Evolutionary conservation across 2,888 invertebrate genomes (phyloP).

Genomic region (Amblyteles armatorius): DNA sequence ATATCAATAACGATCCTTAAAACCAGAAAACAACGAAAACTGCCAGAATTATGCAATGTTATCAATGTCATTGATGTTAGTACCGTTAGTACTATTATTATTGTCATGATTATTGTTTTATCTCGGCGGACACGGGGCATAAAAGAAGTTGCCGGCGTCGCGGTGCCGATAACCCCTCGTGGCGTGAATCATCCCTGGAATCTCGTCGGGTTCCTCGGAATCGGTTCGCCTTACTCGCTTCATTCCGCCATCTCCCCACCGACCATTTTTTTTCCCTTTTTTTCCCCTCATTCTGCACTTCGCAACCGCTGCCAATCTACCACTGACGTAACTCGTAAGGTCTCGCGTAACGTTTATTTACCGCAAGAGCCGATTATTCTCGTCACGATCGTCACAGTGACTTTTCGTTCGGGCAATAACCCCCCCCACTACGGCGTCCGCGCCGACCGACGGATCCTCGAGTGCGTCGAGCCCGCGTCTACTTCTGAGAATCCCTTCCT

Average conservation of each 20-base stretch:
- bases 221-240: conserved; percentile 13
- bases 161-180: conserved; percentile 33
- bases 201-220: conserved; percentile 34
- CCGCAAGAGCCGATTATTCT: conserved; percentile 35
- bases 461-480: not conserved
- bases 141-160: not conserved
- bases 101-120: not conserved
- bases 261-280: not conserved
- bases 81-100: not conserved
- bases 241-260: not conserved
- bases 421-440: not conserved
- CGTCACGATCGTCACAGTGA: conserved; percentile 13
- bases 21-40: too few relatives aligned
- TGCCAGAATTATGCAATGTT: too few relatives aligned
- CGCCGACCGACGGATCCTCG: not conserved
- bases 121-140: conserved; percentile 3
- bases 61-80: too few relatives aligned
- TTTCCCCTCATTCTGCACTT: not conserved
- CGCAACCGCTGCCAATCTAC: not conserved
- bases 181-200: conserved; percentile 46
- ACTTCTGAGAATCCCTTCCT: not conserved
- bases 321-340: conserved; percentile 23
- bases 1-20: too few relatives aligned
- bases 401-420: not conserved
- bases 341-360: conserved; percentile 29